A percentile compares a stretch with the other conserved stretches of the same genome.
phyloP scores from a whole-genome alignment of 2,888 invertebrate species.

The Ophion costatus region DNA sequence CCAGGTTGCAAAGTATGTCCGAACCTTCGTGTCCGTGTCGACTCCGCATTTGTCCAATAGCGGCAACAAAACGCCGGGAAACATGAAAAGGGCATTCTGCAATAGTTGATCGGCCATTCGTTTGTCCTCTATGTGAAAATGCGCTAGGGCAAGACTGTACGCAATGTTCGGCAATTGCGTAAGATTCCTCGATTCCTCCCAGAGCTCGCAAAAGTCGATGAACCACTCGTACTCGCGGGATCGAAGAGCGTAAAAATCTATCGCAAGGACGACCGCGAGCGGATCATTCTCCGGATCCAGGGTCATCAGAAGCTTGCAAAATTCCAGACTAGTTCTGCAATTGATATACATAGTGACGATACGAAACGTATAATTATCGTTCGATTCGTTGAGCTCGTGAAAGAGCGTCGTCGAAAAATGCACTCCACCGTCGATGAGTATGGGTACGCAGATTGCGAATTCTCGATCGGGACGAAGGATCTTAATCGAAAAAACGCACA shows the following conservation, averaged over 20 bases:
- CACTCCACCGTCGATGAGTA: too few relatives aligned
- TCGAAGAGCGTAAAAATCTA: slow-evolving; percentile 93
- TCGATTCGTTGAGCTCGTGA: neutral
- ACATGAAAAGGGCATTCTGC: slow-evolving; percentile 92
- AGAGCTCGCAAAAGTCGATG: slow-evolving; percentile 85
- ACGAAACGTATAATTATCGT: neutral
- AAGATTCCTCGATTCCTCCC: slow-evolving; percentile 88
- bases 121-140: slow-evolving; percentile 86
- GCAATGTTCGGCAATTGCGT: slow-evolving; percentile 95
- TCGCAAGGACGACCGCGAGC: slow-evolving; percentile 89
- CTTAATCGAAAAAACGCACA: too few relatives aligned
- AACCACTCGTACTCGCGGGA: slow-evolving; percentile 91
- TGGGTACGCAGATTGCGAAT: too few relatives aligned
- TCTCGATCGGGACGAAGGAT: too few relatives aligned
- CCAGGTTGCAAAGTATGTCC: neutral
- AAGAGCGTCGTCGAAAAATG: neutral
- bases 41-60: slow-evolving; percentile 91
- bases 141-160: slow-evolving; percentile 91
- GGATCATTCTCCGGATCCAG: slow-evolving; percentile 91
- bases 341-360: neutral
- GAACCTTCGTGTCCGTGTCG: slow-evolving; percentile 87
- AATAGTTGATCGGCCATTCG: slow-evolving; percentile 86
- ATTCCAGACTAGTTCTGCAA: slow-evolving; percentile 92
- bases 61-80: slow-evolving; percentile 90
- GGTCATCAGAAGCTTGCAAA: slow-evolving; percentile 92